Base-by-base conservation (phyloP, 1,140 invertebrate genomes). In the Drosophila sp. region DNA sequence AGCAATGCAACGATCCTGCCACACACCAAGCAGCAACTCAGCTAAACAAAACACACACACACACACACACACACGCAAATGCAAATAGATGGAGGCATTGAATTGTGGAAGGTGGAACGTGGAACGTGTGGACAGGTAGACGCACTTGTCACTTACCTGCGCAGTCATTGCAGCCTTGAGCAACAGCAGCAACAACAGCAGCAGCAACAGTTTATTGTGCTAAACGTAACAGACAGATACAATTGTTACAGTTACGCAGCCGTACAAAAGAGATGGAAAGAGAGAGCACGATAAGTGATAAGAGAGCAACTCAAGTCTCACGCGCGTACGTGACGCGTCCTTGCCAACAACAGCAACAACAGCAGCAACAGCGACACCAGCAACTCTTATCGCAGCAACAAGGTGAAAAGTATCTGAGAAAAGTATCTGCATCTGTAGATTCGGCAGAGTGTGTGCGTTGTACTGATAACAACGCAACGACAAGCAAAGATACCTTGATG, bases 101-200 rank as follows among this genome's bases (percentile, higher is more conserved):
- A 14, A 41, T 25, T 70, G 67, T 40, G 32, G 61, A 51, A 53
- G 27, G 54, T 51, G 38, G 61, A 51, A 53, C 36, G 54, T 51
- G 38, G 54, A 36, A 25, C 29, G 16, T 25, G 71, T 46, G 48
- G 40, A 48, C 72, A 76, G 78, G 78, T 81, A 81, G 75, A 32
- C 27, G 29, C 45, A 67, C 64, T 76, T 63, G 56, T 58, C 53
- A 46, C 64, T 65, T 87, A 86, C 82, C 82, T 87, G 79, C 62
- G 18, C n/a, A 38, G 43, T 57, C 40, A 46, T 50, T 18, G 43
- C 78, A 86, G 82, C 81, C 78, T 87, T 82, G 83, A 82, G 72
- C 62, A 48, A 65, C 72, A 61, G 16, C 56, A 53, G 36, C 56
- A 65, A 36, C 46, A 38, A 7, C 43, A 69, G 3, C 51, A 27